Percentiles rank a stretch among this genome's conserved stretches.
phyloP scores from a whole-genome alignment of 2,797 vertebrate genomes.

The Rallus crepitans region DNA sequence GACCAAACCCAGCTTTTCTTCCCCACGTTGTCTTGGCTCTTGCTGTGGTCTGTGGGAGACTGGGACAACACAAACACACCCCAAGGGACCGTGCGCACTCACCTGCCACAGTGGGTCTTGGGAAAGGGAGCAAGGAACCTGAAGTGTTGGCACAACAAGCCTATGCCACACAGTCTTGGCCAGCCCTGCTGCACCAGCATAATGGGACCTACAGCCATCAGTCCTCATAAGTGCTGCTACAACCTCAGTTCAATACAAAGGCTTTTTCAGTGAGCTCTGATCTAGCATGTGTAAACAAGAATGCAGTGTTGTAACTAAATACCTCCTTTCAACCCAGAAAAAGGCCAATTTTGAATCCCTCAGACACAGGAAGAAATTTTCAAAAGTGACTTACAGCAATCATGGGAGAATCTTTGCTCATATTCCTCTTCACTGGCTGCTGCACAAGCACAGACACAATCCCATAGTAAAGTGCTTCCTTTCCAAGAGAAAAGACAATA shows the following conservation, averaged over 20 bases:
- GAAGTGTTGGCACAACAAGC: not conserved
- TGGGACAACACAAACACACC: not conserved
- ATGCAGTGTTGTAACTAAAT: not conserved
- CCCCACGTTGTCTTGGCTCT: not conserved
- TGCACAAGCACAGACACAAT: not conserved
- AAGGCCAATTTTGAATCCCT: not conserved
- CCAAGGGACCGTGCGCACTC: not conserved
- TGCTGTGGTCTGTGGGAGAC: not conserved
- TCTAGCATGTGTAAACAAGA: not conserved
- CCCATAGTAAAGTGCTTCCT: not conserved
- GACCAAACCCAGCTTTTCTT: not conserved
- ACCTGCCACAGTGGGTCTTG: not conserved
- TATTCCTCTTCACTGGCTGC: not conserved
- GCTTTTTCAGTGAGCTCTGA: not conserved
- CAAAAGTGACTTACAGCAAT: not conserved
- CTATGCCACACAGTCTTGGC: not conserved
- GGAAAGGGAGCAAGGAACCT: accelerated
- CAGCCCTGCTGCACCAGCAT: not conserved
- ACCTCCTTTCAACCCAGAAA: not conserved
- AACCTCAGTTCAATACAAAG: not conserved
- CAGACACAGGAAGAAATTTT: not conserved
- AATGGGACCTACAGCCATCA: not conserved
- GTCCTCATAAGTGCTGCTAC: not conserved
- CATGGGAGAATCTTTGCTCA: not conserved
- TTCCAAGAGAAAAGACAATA: not conserved